These are phyloP conservation scores for Myotis davidii DNA, from an alignment of 2,113 vertebrate species.

Conservation along the genomic window DNA sequence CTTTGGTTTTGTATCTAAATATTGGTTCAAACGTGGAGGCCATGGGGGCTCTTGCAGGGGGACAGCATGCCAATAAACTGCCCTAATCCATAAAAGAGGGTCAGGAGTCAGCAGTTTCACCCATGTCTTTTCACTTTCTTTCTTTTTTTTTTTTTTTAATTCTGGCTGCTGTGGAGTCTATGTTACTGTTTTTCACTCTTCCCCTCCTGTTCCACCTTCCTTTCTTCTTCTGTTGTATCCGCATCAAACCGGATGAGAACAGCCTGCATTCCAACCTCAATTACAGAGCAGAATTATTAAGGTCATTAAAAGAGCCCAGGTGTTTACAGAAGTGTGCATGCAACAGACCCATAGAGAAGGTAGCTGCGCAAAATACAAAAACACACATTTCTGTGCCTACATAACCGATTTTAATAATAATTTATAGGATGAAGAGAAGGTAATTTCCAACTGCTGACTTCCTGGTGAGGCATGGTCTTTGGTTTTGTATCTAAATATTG, in stretches of 20 bases:
- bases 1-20: neutral
- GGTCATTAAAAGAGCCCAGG: neutral
- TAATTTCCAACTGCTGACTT: neutral
- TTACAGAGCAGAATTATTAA: neutral
- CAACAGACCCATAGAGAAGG: neutral
- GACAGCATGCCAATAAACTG: neutral
- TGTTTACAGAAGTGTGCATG: neutral
- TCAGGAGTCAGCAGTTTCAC: rapidly evolving
- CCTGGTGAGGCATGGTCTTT: neutral
- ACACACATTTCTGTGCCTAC: neutral
- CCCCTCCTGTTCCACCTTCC: neutral
- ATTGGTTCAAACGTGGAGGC: neutral
- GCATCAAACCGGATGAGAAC: neutral
- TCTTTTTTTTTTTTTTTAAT: neutral
- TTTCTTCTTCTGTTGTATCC: neutral
- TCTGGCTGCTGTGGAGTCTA: neutral
- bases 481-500: neutral
- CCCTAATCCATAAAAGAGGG: rapidly evolving
- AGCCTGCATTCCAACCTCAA: neutral
- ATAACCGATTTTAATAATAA: neutral
- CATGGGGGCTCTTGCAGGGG: neutral
- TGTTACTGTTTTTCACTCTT: neutral
- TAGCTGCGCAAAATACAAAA: neutral
- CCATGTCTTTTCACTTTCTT: neutral
- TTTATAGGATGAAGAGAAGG: neutral